Evolutionary conservation across 2,797 vertebrate species (phyloP).

Genomic region (Falco naumanni): DNA sequence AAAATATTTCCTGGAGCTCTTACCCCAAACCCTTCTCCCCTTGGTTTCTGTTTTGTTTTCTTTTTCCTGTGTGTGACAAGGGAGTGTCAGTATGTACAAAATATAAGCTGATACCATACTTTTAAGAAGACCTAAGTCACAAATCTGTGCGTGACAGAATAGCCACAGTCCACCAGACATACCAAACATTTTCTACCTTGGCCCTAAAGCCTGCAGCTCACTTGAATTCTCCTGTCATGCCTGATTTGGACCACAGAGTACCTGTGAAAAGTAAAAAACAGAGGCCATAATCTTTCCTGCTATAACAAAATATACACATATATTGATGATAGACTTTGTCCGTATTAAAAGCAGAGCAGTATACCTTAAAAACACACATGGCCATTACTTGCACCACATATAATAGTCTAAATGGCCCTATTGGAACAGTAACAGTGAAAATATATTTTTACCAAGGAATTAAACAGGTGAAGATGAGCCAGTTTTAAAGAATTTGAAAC

Average conservation of each 20-base stretch:
- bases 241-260: not conserved
- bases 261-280: not conserved
- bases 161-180: not conserved
- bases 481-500: slow-evolving; percentile 44
- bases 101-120: not conserved
- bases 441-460: not conserved
- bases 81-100: not conserved
- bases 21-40: too few species aligned
- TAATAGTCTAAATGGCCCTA: not conserved
- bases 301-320: not conserved
- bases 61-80: not conserved
- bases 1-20: not conserved
- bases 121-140: not conserved
- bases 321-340: not conserved
- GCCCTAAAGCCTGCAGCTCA: not conserved
- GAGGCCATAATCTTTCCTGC: not conserved
- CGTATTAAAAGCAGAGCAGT: not conserved
- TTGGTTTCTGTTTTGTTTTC: too few species aligned
- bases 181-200: not conserved
- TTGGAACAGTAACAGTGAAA: not conserved
- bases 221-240: not conserved
- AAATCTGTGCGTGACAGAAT: not conserved
- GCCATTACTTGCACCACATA: not conserved
- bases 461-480: not conserved
- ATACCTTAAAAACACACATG: not conserved